Conservation (phyloP, 2,888 invertebrate genomes). For the Pasiphila rectangulata region DNA sequence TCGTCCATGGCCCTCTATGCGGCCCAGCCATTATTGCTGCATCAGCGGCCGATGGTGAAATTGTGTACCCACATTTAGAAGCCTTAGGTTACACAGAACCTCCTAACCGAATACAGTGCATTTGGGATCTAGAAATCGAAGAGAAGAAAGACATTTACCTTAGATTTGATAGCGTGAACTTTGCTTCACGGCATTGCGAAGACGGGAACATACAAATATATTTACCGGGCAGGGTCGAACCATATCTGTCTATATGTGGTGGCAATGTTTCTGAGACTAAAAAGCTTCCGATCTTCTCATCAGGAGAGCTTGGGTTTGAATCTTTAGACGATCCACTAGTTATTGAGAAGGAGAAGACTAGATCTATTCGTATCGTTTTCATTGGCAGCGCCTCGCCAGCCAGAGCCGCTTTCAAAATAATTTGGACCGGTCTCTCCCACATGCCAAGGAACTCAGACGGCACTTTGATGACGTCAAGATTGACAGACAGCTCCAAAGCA, state of each 20-base stretch:
- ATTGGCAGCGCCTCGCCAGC: constrained; percentile 89
- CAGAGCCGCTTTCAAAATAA: constrained; percentile 91
- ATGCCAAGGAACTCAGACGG: constrained; percentile 92
- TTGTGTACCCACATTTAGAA: constrained; percentile 92
- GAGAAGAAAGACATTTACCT: constrained; percentile 92
- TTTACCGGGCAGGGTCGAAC: constrained; percentile 85
- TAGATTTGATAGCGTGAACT: constrained; percentile 92
- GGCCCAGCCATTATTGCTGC: constrained; percentile 91
- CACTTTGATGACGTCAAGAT: constrained; percentile 87
- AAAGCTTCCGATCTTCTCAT: constrained; percentile 89
- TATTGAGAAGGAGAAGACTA: constrained; percentile 81
- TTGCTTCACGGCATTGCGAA: constrained; percentile 91
- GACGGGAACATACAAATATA: constrained; percentile 93
- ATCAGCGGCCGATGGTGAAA: constrained; percentile 88
- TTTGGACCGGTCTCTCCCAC: constrained; percentile 94
- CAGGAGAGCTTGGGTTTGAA: constrained; percentile 86
- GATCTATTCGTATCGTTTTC: constrained; percentile 86
- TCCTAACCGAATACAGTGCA: constrained; percentile 86
- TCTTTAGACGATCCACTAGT: constrained; percentile 78
- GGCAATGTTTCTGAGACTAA: constrained; percentile 91
- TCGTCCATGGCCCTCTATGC: constrained; percentile 93
- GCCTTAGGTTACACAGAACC: constrained; percentile 86
- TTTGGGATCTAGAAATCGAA: constrained; percentile 91
- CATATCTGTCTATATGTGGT: constrained; percentile 90
- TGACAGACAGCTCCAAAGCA: constrained; percentile 82